Conservation (phyloP, 2,888 invertebrate species). For the Aelia acuminata region DNA sequence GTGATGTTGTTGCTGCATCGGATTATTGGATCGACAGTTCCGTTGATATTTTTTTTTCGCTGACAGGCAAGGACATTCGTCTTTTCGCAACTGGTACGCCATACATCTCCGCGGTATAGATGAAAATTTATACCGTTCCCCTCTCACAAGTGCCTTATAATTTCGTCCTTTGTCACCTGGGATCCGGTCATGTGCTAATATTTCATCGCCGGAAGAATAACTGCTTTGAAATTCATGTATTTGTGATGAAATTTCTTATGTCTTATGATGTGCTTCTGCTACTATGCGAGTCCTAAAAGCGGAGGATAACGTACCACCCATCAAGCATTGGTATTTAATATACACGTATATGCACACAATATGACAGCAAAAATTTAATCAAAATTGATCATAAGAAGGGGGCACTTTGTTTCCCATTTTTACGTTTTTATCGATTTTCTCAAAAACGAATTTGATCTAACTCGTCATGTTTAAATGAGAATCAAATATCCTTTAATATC, state of each 20-base stretch:
- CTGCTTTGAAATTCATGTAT: not conserved
- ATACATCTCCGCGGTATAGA: not conserved
- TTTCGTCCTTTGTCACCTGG: not conserved
- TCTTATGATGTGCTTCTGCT: too few relatives aligned
- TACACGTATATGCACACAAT: too few relatives aligned
- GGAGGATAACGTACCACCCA: too few relatives aligned
- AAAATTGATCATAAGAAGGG: too few relatives aligned
- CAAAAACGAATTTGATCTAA: too few relatives aligned
- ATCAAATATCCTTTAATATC: too few relatives aligned
- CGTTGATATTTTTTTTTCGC: not conserved
- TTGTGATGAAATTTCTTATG: not conserved
- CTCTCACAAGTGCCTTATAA: not conserved
- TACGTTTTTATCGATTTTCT: too few relatives aligned
- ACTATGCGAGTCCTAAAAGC: too few relatives aligned
- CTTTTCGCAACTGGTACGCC: not conserved
- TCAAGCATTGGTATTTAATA: too few relatives aligned
- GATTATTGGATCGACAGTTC: not conserved
- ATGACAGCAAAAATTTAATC: too few relatives aligned
- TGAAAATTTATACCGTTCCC: slow-evolving; percentile 23
- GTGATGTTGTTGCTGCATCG: not conserved
- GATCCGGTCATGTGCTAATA: not conserved
- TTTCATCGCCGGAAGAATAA: not conserved
- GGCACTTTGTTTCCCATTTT: too few relatives aligned
- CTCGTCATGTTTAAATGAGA: too few relatives aligned
- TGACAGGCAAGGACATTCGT: not conserved